These are phyloP conservation scores for Enoplosus armatus DNA, from an alignment of 2,797 vertebrate species.

Conservation along the genomic window DNA sequence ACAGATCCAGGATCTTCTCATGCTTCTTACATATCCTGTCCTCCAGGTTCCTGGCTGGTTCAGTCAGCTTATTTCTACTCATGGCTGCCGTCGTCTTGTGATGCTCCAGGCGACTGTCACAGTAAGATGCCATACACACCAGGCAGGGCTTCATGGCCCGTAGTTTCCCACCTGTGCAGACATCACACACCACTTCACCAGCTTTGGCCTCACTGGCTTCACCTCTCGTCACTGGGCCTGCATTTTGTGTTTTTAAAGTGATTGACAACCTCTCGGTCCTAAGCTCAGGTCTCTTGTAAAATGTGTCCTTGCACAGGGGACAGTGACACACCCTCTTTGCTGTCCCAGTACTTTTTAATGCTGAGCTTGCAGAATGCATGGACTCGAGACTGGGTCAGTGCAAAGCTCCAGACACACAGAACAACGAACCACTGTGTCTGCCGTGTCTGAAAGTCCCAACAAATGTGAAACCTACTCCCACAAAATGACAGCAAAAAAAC, in stretches of 20 bases:
- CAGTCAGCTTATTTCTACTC: constrained; percentile 16
- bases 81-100: constrained; percentile 17
- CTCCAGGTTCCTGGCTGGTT: constrained; percentile 9
- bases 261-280: constrained; percentile 23
- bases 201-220: background rate
- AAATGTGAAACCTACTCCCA: no score
- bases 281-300: constrained; percentile 27
- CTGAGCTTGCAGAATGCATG: constrained; percentile 39
- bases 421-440: constrained; percentile 13
- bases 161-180: constrained; percentile 13
- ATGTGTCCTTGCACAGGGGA: constrained; percentile 37
- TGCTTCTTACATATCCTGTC: constrained; percentile 10
- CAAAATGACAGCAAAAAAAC: no score
- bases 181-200: constrained; percentile 32
- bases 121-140: constrained; percentile 16
- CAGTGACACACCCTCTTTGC: constrained; percentile 14
- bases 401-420: constrained; percentile 30
- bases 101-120: constrained; percentile 17
- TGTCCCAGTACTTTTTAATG: constrained; percentile 23
- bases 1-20: constrained; percentile 10
- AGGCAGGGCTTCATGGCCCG: constrained; percentile 17
- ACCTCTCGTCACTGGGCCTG: background rate
- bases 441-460: background rate
- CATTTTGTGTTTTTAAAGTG: constrained; percentile 13
- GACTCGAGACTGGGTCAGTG: constrained; percentile 2